These are phyloP conservation scores for Xestia c-nigrum DNA, from an alignment of 2,888 invertebrate genomes.

Conservation along the genomic window DNA sequence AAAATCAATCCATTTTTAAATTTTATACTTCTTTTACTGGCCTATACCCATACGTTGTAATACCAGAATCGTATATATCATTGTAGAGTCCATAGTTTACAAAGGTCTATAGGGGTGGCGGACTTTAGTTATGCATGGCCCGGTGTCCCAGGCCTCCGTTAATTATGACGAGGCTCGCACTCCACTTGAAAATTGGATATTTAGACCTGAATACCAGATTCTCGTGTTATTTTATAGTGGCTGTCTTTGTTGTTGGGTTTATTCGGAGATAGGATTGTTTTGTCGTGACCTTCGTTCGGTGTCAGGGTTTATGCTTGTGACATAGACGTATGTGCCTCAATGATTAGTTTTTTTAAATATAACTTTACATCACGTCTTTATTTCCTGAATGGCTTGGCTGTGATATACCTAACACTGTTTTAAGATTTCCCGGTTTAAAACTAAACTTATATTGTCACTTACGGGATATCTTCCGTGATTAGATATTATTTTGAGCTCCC, in stretches of 20 bases:
- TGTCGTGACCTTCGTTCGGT: neutral
- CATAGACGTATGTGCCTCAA: too few species aligned
- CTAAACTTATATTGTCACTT: too few species aligned
- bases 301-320: neutral
- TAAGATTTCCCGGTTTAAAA: too few species aligned
- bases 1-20: neutral
- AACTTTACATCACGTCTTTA: neutral
- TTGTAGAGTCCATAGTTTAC: slow-evolving; percentile 75
- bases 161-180: slow-evolving; percentile 84
- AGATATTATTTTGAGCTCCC: too few species aligned
- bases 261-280: neutral
- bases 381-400: neutral
- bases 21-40: neutral
- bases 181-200: slow-evolving; percentile 81
- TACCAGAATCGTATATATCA: slow-evolving; percentile 54
- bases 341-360: neutral
- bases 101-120: slow-evolving; percentile 74
- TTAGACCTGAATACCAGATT: slow-evolving; percentile 75
- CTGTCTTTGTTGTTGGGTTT: slow-evolving; percentile 1
- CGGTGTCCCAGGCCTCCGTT: slow-evolving; percentile 82
- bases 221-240: slow-evolving; percentile 65
- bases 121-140: slow-evolving; percentile 85
- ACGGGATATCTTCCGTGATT: too few species aligned
- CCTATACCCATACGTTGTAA: slow-evolving; percentile 6
- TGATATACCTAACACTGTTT: too few species aligned